Conservation (phyloP, 2,888 invertebrate genomes). For the Nomada flava region DNA sequence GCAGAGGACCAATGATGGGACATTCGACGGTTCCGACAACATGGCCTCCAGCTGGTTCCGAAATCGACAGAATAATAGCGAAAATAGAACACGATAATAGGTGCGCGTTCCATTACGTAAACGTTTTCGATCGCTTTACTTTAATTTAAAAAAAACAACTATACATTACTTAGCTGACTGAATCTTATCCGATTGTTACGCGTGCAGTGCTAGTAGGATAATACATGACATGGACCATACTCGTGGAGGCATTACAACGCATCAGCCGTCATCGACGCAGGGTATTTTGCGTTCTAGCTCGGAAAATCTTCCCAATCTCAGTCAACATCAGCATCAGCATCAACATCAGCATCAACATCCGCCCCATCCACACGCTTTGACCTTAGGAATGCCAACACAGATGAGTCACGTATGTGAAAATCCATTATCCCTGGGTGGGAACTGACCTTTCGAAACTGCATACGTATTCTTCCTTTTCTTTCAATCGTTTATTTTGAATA, state of each 20-base stretch:
- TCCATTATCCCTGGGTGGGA: not conserved
- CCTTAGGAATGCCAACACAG: slow-evolving; percentile 80
- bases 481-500: slow-evolving; percentile 4
- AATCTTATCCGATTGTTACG: slow-evolving; percentile 26
- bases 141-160: not conserved
- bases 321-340: slow-evolving; percentile 71
- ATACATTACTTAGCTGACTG: not conserved
- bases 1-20: slow-evolving; percentile 81
- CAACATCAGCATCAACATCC: slow-evolving; percentile 68
- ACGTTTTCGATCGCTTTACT: not conserved
- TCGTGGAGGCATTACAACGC: slow-evolving; percentile 87
- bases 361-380: slow-evolving; percentile 81
- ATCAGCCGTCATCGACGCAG: slow-evolving; percentile 80
- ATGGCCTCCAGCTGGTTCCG: slow-evolving; percentile 87
- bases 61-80: slow-evolving; percentile 97
- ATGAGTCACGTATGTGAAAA: slow-evolving; percentile 77
- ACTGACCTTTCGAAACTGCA: not conserved
- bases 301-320: slow-evolving; percentile 81
- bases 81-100: slow-evolving; percentile 92
- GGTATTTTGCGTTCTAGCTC: slow-evolving; percentile 81
- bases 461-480: not conserved
- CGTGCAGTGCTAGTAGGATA: slow-evolving; percentile 86
- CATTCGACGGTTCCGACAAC: slow-evolving; percentile 84
- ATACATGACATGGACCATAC: slow-evolving; percentile 95
- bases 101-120: slow-evolving; percentile 36